phyloP scores from a whole-genome alignment of 2,113 vertebrate species.

The Muscicapa adusta region DNA sequence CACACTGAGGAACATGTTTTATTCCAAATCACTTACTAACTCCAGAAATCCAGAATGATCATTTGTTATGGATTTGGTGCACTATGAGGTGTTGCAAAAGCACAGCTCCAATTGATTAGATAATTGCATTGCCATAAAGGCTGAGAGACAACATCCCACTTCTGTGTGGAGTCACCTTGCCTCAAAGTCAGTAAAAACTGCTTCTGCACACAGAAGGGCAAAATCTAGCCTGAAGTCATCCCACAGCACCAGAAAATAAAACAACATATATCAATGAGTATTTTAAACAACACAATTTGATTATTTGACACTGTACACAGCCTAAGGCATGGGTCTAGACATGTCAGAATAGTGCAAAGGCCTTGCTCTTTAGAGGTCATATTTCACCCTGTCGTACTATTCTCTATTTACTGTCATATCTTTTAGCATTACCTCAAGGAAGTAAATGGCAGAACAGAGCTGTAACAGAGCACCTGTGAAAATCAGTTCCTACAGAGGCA shows the following conservation, averaged over 20 bases:
- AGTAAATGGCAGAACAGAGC: background rate
- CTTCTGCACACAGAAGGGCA: background rate
- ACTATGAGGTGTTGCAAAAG: background rate
- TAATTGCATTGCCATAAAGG: slow-evolving; percentile 29
- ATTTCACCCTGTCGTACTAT: fast-evolving
- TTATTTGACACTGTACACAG: background rate
- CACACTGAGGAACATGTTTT: background rate
- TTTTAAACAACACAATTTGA: slow-evolving; percentile 21
- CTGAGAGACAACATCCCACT: background rate
- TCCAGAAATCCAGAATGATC: background rate
- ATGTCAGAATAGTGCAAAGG: background rate
- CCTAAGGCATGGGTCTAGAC: background rate
- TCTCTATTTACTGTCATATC: background rate
- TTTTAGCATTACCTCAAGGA: background rate
- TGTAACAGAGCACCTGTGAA: background rate
- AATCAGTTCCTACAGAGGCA: background rate
- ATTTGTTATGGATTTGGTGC: slow-evolving; percentile 21
- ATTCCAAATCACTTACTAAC: background rate
- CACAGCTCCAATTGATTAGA: slow-evolving; percentile 38
- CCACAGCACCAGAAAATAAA: slow-evolving; percentile 31
- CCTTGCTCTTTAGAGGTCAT: background rate
- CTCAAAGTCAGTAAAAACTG: slow-evolving; percentile 19
- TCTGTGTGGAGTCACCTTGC: slow-evolving; percentile 25
- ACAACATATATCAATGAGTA: slow-evolving; percentile 5
- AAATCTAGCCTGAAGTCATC: slow-evolving; percentile 29